These are phyloP conservation scores for Tauraco hartlaubi DNA, from an alignment of 2,797 vertebrate genomes.

Conservation along the genomic window DNA sequence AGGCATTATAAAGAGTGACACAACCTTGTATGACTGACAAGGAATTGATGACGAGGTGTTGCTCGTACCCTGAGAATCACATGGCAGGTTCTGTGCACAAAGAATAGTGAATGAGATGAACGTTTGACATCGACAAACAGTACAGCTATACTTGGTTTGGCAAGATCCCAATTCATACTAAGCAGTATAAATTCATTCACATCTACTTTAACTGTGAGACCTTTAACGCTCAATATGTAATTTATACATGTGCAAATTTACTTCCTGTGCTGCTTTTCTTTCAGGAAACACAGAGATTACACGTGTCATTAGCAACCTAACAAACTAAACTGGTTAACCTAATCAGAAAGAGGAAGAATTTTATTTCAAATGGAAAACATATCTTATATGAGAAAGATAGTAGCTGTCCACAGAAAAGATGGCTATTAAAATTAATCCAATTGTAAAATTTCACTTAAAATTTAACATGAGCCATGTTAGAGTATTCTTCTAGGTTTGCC, in stretches of 20 bases:
- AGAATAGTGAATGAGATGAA: conserved; percentile 12
- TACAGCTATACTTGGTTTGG: conserved; percentile 1
- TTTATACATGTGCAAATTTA: not conserved
- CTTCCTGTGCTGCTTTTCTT: not conserved
- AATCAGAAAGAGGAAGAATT: not conserved
- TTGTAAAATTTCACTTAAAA: not conserved
- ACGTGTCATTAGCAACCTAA: not conserved
- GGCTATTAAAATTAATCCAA: not conserved
- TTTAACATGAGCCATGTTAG: not conserved
- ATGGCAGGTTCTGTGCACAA: not conserved
- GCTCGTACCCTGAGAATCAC: conserved; percentile 13
- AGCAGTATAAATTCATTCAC: not conserved
- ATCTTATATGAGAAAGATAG: not conserved
- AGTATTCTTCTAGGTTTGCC: not conserved
- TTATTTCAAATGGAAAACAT: not conserved
- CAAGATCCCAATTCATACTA: not conserved
- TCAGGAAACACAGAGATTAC: not conserved
- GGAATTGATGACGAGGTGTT: not conserved
- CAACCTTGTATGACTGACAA: not conserved
- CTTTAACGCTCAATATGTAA: not conserved
- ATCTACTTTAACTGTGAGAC: not conserved
- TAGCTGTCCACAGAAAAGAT: not conserved
- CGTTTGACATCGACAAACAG: not conserved
- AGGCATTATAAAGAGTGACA: not conserved
- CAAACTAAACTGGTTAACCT: not conserved